Conservation (phyloP, 1,140 invertebrate genomes). For the Drosophila triauraria region DNA sequence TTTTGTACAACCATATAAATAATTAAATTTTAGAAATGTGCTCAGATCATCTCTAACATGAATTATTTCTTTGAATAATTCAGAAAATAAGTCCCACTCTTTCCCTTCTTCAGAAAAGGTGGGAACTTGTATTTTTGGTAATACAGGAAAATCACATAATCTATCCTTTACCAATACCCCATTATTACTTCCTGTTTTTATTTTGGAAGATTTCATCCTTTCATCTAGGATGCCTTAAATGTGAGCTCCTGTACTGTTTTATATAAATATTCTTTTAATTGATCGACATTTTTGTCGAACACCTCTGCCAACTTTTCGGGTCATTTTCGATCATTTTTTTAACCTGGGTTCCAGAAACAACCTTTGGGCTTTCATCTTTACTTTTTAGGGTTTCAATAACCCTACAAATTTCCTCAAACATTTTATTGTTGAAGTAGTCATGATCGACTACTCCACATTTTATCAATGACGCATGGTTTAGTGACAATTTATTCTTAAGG, state of each 20-base stretch:
- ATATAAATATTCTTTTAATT: no score
- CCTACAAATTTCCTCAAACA: no score
- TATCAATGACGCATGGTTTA: neutral
- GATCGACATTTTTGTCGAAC: neutral
- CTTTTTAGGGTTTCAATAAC: no score
- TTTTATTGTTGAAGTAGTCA: no score
- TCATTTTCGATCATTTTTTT: neutral
- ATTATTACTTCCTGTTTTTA: neutral
- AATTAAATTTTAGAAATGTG: slow-evolving; percentile 5
- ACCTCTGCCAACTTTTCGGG: neutral
- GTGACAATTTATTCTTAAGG: neutral
- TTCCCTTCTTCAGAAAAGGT: neutral
- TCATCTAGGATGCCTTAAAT: no score
- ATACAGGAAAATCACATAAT: neutral
- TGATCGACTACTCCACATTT: no score
- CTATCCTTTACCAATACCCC: slow-evolving; percentile 2
- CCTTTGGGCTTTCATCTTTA: neutral
- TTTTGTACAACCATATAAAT: neutral
- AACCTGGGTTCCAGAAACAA: no score
- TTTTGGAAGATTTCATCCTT: no score
- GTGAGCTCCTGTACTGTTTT: no score
- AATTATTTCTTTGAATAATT: slow-evolving; percentile 6
- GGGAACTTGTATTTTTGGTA: slow-evolving; percentile 1
- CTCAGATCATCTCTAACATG: slow-evolving; percentile 3
- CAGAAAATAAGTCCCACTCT: slow-evolving; percentile 1